phyloP scores from a whole-genome alignment of 2,888 invertebrate genomes.

The Nomada ruficornis region DNA sequence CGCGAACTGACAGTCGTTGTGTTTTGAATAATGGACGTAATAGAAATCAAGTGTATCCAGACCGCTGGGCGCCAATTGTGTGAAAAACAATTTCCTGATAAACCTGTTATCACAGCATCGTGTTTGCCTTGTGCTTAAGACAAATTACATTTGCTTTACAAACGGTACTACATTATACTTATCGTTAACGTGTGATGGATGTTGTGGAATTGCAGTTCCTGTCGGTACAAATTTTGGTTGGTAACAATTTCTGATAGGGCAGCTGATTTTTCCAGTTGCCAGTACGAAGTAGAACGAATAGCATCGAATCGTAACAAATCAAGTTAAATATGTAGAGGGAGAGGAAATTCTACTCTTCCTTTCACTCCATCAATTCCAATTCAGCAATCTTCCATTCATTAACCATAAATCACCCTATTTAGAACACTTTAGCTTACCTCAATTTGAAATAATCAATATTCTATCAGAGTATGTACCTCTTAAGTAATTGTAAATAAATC shows the following conservation, averaged over 20 bases:
- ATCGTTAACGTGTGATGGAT: not conserved
- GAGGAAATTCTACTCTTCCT: too few relatives aligned
- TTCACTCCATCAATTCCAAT: too few relatives aligned
- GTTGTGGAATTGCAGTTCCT: not conserved
- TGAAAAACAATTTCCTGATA: slow-evolving; percentile 21
- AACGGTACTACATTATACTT: not conserved
- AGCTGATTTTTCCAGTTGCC: not conserved
- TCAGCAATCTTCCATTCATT: too few relatives aligned
- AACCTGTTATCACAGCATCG: slow-evolving; percentile 16
- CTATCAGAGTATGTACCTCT: not conserved
- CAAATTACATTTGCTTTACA: not conserved
- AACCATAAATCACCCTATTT: not conserved
- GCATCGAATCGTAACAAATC: too few relatives aligned
- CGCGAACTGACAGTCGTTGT: not conserved
- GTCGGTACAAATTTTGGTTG: not conserved
- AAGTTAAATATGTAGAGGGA: too few relatives aligned
- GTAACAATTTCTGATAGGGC: not conserved
- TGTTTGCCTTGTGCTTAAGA: not conserved
- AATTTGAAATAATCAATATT: not conserved
- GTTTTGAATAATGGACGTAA: slow-evolving; percentile 17
- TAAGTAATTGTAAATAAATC: not conserved
- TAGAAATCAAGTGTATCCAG: not conserved
- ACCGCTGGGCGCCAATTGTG: not conserved
- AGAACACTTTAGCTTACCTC: not conserved
- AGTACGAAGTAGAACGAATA: too few relatives aligned